phyloP scores from a whole-genome alignment of 2,797 vertebrate species.

The Bradypus variegatus region DNA sequence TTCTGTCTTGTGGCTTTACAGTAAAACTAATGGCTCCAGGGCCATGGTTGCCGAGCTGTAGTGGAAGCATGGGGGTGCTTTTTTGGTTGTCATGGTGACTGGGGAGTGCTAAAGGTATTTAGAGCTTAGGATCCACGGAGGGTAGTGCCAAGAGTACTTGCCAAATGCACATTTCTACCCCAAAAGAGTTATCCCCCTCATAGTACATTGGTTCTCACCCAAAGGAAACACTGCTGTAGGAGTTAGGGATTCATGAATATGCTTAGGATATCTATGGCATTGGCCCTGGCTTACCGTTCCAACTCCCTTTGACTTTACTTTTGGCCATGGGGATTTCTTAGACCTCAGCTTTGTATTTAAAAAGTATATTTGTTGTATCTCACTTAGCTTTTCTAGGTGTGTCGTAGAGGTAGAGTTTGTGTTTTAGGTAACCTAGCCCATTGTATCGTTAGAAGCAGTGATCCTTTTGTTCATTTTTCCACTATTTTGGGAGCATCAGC shows the following conservation, averaged over 20 bases:
- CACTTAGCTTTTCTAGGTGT: neutral
- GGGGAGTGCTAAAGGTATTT: neutral
- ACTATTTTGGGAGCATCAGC: neutral
- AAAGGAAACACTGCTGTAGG: neutral
- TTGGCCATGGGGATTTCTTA: neutral
- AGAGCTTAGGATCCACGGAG: neutral
- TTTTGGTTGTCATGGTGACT: neutral
- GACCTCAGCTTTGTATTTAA: neutral
- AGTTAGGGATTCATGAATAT: too few relatives aligned
- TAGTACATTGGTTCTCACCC: rapidly evolving
- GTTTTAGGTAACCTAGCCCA: neutral
- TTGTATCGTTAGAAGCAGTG: neutral
- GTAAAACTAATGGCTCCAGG: neutral
- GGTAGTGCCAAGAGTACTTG: neutral
- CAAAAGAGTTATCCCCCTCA: neutral
- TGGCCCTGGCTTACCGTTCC: too few relatives aligned
- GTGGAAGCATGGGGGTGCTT: neutral
- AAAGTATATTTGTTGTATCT: neutral
- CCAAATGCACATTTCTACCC: neutral
- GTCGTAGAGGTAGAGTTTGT: neutral
- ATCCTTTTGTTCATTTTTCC: neutral
- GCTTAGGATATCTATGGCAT: rapidly evolving
- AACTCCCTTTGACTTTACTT: neutral
- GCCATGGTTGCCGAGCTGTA: neutral
- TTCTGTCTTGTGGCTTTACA: neutral